phyloP scores from a whole-genome alignment of 2,888 invertebrate species.

The Stegana nigrithorax region DNA sequence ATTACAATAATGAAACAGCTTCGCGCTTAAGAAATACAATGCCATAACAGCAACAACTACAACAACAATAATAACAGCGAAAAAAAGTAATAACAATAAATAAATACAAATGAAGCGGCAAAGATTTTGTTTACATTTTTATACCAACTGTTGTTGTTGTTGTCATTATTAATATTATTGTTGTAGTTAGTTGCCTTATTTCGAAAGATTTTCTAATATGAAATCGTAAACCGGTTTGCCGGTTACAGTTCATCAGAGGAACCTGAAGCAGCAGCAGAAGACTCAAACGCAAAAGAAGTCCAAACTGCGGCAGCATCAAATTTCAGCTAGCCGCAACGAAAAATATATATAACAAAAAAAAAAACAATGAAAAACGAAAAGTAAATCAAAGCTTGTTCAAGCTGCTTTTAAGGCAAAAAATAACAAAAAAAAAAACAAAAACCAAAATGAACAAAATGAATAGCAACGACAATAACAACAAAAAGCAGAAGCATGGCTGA shows the following conservation, averaged over 20 bases:
- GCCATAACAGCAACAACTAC: conserved; percentile 27
- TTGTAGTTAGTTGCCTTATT: conserved; percentile 12
- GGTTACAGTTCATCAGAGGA: conserved; percentile 34
- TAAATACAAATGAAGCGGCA: conserved; percentile 23
- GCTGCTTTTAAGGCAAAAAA: conserved; percentile 45
- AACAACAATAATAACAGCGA: too few species aligned
- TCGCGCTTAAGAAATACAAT: conserved; percentile 35
- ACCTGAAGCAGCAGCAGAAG: conserved; percentile 32
- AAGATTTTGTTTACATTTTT: conserved; percentile 54
- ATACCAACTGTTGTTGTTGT: conserved; percentile 34
- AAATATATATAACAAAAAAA: conserved; percentile 26
- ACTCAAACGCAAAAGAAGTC: conserved; percentile 28
- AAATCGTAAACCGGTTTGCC: conserved; percentile 54
- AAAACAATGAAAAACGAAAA: conserved; percentile 2
- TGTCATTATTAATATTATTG: conserved; percentile 36
- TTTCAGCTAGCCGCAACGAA: conserved; percentile 47
- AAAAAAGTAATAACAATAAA: too few species aligned
- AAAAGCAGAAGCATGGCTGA: too few species aligned
- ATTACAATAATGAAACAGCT: too few species aligned
- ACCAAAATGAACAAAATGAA: conserved; percentile 31
- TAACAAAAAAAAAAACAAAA: conserved; percentile 17
- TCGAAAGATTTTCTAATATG: conserved; percentile 54
- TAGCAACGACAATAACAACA: conserved; percentile 28
- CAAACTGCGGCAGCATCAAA: conserved; percentile 47
- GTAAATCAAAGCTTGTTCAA: conserved; percentile 28